phyloP scores from a whole-genome alignment of 2,797 vertebrate genomes.

The Lithobates pipiens region DNA sequence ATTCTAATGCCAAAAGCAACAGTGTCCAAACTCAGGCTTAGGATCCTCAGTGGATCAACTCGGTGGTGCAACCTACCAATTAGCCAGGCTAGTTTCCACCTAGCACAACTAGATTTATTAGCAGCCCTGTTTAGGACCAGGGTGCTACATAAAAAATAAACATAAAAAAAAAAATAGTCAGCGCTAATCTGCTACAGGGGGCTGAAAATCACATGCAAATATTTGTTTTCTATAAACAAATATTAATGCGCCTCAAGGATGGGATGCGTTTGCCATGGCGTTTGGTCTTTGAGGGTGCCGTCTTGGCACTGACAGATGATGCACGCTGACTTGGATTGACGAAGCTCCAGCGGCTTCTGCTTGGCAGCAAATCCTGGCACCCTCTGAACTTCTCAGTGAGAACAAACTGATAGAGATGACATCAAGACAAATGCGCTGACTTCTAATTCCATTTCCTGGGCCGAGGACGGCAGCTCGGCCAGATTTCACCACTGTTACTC shows the following conservation, averaged over 20 bases:
- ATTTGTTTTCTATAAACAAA: too few species aligned
- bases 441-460: conserved; percentile 31
- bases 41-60: too few species aligned
- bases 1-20: too few species aligned
- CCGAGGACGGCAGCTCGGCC: background rate
- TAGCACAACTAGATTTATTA: too few species aligned
- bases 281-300: background rate
- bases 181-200: too few species aligned
- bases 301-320: conserved; percentile 16
- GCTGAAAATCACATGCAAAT: too few species aligned
- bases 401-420: conserved; percentile 32
- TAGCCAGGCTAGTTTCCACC: too few species aligned
- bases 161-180: too few species aligned
- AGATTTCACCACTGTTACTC: conserved; percentile 1
- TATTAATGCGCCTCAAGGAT: background rate
- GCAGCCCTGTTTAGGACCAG: too few species aligned
- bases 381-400: conserved; percentile 19
- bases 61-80: too few species aligned
- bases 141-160: too few species aligned
- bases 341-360: conserved; percentile 8
- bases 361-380: conserved; percentile 19
- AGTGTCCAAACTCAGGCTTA: too few species aligned
- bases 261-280: background rate
- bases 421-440: conserved; percentile 34
- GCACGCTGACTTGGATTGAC: conserved; percentile 12